phyloP scores from a whole-genome alignment of 2,888 invertebrate species.

The Dione vanillae region DNA sequence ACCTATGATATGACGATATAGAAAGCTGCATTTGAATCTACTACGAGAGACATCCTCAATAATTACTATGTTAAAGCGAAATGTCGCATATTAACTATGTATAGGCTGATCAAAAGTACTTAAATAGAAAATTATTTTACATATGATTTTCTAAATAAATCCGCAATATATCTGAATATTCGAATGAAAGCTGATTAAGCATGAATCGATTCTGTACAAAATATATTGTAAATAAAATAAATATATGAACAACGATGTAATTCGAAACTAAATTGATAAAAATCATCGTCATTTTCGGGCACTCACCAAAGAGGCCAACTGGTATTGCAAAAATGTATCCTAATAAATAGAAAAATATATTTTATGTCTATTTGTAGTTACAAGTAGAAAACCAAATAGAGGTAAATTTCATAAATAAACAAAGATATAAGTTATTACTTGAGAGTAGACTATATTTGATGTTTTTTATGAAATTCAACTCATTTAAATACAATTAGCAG shows the following conservation, averaged over 20 bases:
- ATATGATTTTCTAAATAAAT: slow-evolving; percentile 8
- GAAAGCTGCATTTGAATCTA: slow-evolving; percentile 52
- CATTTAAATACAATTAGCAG: background rate
- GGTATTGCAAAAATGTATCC: slow-evolving; percentile 82
- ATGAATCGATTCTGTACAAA: slow-evolving; percentile 49
- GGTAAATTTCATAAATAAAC: slow-evolving; percentile 10
- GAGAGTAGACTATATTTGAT: background rate
- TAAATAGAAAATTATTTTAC: slow-evolving; percentile 13
- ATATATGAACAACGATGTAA: slow-evolving; percentile 44
- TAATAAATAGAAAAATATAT: slow-evolving; percentile 75
- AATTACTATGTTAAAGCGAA: slow-evolving; percentile 35
- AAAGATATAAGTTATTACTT: background rate
- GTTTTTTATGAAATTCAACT: slow-evolving; percentile 6
- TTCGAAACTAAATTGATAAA: slow-evolving; percentile 60
- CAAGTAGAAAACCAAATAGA: background rate
- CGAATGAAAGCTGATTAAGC: slow-evolving; percentile 72
- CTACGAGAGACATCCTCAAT: slow-evolving; percentile 33
- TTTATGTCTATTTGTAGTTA: slow-evolving; percentile 52
- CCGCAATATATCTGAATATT: slow-evolving; percentile 38
- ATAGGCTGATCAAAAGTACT: slow-evolving; percentile 7
- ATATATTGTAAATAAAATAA: slow-evolving; percentile 49
- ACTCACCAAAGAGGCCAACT: slow-evolving; percentile 83
- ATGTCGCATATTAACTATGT: slow-evolving; percentile 15
- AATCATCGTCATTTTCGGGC: slow-evolving; percentile 58
- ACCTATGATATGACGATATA: slow-evolving; percentile 36